A percentile compares a stretch with the other conserved stretches of the same genome.
Conservation (phyloP, 1,140 invertebrate genomes). For the Rhizoglyphus robini region DNA sequence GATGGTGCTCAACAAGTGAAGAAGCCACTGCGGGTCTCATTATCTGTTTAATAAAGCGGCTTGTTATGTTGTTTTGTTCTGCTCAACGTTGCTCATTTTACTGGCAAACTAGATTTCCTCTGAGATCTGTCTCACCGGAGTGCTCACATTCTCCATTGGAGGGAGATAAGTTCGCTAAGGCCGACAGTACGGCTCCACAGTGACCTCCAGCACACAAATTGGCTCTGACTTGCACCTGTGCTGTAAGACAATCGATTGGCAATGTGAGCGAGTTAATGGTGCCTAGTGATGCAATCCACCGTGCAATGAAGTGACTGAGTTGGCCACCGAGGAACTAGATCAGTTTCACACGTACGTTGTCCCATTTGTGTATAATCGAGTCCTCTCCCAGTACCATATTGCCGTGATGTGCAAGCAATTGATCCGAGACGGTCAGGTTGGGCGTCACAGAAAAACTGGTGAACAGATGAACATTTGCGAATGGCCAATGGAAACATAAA, state of each 20-base stretch:
- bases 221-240: neutral
- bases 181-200: neutral
- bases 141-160: neutral
- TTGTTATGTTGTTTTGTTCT: neutral
- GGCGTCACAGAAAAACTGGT: no score
- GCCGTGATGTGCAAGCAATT: no score
- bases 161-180: neutral
- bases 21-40: no score
- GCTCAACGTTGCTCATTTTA: neutral
- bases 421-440: no score
- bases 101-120: slow-evolving; percentile 11
- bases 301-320: no score
- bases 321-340: neutral
- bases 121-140: neutral
- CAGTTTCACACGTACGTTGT: neutral
- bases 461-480: neutral
- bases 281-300: slow-evolving; percentile 11
- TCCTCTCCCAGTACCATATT: no score
- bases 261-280: slow-evolving; percentile 7
- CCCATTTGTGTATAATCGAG: no score
- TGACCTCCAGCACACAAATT: neutral
- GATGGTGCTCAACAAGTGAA: no score
- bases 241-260: slow-evolving; percentile 7
- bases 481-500: neutral
- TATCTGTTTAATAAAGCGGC: no score